phyloP scores from a whole-genome alignment of 2,113 vertebrate species.

The Cryptoleucopteryx plumbea region DNA sequence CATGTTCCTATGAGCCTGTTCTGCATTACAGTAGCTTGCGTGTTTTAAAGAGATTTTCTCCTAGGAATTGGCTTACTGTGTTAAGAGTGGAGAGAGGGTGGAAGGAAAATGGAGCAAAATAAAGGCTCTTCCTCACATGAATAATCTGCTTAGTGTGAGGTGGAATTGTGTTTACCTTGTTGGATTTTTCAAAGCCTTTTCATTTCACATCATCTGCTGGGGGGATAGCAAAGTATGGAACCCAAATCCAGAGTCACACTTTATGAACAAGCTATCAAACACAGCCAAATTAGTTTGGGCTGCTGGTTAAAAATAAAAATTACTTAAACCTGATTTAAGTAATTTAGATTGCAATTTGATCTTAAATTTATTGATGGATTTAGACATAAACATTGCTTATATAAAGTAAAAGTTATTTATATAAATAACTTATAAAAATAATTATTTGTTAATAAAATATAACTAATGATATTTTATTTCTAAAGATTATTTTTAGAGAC shows the following conservation, averaged over 20 bases:
- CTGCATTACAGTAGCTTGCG: background rate
- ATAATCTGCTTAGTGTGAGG: background rate
- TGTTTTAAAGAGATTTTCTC: conserved; percentile 2
- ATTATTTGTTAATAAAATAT: background rate
- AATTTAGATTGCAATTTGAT: background rate
- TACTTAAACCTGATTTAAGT: background rate
- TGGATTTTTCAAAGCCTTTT: background rate
- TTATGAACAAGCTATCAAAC: background rate
- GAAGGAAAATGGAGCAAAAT: conserved; percentile 17
- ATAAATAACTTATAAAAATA: background rate
- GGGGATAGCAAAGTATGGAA: background rate
- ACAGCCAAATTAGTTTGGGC: background rate
- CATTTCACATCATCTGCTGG: background rate
- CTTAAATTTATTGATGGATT: background rate
- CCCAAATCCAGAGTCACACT: background rate
- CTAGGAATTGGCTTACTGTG: background rate
- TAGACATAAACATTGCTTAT: background rate
- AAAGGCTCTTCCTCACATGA: background rate
- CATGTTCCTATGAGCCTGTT: background rate
- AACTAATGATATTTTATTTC: background rate
- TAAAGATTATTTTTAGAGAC: background rate
- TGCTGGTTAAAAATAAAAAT: background rate
- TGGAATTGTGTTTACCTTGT: background rate
- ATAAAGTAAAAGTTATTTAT: background rate
- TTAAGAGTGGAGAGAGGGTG: background rate